Evolutionary conservation across 2,797 vertebrate genomes (phyloP), one percentile per base, ranked within the genome.

Genomic region (Pangasius krempfi): DNA sequence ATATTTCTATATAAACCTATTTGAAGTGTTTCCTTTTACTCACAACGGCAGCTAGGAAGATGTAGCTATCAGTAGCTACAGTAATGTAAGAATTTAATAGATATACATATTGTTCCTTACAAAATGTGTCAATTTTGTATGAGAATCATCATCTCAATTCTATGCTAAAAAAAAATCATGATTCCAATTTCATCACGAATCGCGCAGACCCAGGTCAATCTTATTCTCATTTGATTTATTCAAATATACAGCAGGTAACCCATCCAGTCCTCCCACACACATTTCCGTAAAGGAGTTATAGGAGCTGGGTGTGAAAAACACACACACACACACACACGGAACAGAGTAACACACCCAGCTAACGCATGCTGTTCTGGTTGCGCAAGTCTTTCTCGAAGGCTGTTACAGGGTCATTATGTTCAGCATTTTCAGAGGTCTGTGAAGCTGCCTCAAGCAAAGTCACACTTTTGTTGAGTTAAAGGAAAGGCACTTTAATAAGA

Each of bases 311-410:
- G 88, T 89, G 76, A 79, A 5, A 54, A 14, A n/a, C n/a, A 84
- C 56, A 76, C 80, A 30, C 68, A 88, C 16, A 82, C 76, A 87
- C 22, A 88, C 37, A 83, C 58, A 84, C 50, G 10, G 13, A 18
- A 54, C 44, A 83, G 30, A 30, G 33, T 64, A 88, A 76, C 75
- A 89, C 89, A 85, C 62, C 85, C 84, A 87, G n/a, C 44, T 87
- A 88, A 87, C 62, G 62, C 88, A 89, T 80, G 87, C 87, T 88
- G 72, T 89, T 66, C 89, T 89, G 85, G 76, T 89, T 91, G 78
- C 44, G 58, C 37, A 86, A 88, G 56, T 88, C 68, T 87, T 64
- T 88, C 72, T 73, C 62, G 73, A 73, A 87, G 56, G 58, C 78
- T 86, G 79, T 75, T 66, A 82, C 64, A 85, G 75, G 58, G 70